Evolutionary conservation across 2,888 invertebrate genomes (phyloP).

Genomic region (Apamea sordens): DNA sequence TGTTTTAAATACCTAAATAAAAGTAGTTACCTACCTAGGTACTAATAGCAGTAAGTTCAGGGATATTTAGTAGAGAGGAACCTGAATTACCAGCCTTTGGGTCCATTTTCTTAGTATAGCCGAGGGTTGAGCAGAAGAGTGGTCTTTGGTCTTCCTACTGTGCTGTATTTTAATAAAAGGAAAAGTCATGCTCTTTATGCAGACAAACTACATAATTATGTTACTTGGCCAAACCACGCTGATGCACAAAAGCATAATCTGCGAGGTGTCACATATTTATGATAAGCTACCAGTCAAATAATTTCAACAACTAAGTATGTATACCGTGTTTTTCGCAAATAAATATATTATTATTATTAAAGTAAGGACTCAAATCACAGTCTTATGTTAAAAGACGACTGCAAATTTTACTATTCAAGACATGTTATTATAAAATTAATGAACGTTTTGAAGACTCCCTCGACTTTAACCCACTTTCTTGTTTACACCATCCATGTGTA

Average conservation of each 20-base stretch:
- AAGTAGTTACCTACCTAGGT: not conserved
- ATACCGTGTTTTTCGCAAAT: too few species aligned
- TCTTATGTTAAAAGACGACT: not conserved
- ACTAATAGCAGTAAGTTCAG: too few species aligned
- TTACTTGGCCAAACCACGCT: not conserved
- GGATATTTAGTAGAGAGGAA: not conserved
- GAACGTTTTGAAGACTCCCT: not conserved
- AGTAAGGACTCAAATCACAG: not conserved
- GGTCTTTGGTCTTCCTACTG: not conserved
- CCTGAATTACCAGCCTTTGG: not conserved
- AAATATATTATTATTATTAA: too few species aligned
- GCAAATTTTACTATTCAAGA: not conserved
- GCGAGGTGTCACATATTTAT: not conserved
- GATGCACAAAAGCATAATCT: not conserved
- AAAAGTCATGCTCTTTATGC: not conserved
- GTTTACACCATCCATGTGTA: not conserved
- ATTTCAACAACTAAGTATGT: too few species aligned
- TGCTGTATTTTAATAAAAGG: not conserved
- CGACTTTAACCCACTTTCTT: not conserved
- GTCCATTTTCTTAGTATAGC: not conserved
- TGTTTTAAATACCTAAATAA: not conserved
- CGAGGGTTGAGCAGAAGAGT: not conserved
- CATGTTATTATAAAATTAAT: not conserved
- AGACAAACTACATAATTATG: not conserved
- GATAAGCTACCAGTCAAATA: not conserved